These are phyloP conservation scores for Drosophila nigricruria DNA, from an alignment of 2,888 invertebrate species.

Conservation along the genomic window DNA sequence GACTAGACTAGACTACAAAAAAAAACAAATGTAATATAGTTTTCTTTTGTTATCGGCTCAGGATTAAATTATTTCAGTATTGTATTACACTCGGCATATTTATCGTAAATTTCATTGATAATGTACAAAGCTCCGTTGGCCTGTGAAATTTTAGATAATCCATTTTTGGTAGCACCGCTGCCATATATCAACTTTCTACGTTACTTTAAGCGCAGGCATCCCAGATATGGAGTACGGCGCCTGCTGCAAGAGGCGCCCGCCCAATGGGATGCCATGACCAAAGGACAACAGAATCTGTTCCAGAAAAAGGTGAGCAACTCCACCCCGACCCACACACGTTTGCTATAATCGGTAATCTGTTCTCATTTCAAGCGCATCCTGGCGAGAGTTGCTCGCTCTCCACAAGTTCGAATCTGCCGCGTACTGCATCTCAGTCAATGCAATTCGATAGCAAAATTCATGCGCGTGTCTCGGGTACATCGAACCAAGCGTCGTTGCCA, in stretches of 20 bases:
- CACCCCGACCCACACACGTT: neutral
- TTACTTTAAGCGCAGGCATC: conserved; percentile 42
- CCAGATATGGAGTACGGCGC: conserved; percentile 11
- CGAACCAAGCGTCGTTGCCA: neutral
- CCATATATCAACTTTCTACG: conserved; percentile 62
- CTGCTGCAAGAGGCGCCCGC: conserved; percentile 45
- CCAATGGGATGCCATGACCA: conserved; percentile 42
- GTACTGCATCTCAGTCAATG: neutral
- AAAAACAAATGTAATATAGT: neutral
- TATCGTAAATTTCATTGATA: neutral
- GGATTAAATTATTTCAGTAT: conserved; percentile 8
- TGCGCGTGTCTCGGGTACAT: too few species aligned
- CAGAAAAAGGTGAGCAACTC: conserved; percentile 35
- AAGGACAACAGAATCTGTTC: conserved; percentile 36
- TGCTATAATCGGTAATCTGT: neutral
- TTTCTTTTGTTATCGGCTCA: neutral
- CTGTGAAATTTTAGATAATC: conserved; percentile 32
- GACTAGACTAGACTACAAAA: neutral
- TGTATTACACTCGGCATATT: neutral
- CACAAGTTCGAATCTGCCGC: neutral
- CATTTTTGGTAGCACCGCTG: conserved; percentile 38
- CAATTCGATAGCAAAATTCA: neutral
- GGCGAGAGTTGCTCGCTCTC: conserved; percentile 21
- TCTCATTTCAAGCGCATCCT: conserved; percentile 39
- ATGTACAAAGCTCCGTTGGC: neutral